Percentiles rank a stretch among this genome's conserved stretches.
phyloP scores from a whole-genome alignment of 2,888 invertebrate species.

The Oligia fasciuncula region DNA sequence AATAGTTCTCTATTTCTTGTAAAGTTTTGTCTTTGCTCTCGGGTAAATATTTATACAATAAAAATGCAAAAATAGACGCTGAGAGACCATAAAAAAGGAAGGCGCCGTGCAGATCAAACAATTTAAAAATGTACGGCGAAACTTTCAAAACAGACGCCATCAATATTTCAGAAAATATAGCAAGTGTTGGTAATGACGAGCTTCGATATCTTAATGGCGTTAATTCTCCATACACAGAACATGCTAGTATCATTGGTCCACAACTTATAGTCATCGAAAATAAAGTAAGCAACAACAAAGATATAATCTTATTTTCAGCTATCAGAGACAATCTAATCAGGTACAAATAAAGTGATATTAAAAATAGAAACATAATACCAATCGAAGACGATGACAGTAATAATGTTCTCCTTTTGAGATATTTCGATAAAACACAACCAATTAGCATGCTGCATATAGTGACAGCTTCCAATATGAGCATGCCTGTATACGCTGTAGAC shows the following conservation, averaged over 20 bases:
- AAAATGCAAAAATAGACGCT: conserved; percentile 63
- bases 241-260: conserved; percentile 72
- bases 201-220: conserved; percentile 68
- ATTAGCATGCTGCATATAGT: conserved; percentile 70
- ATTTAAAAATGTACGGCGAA: conserved; percentile 68
- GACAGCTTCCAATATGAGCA: conserved; percentile 74
- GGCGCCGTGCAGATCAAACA: conserved; percentile 67
- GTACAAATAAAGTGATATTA: conserved; percentile 72
- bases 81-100: conserved; percentile 70
- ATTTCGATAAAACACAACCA: conserved; percentile 66
- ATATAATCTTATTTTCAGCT: conserved; percentile 65
- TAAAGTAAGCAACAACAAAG: conserved; percentile 67
- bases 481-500: conserved; percentile 70
- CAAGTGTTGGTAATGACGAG: conserved; percentile 63
- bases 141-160: conserved; percentile 69
- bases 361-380: conserved; percentile 68
- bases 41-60: conserved; percentile 69
- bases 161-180: conserved; percentile 63
- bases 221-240: conserved; percentile 71
- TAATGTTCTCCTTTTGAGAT: conserved; percentile 67
- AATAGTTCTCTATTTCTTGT: conserved; percentile 69
- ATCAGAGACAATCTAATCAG: conserved; percentile 65
- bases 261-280: conserved; percentile 72
- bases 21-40: conserved; percentile 74
- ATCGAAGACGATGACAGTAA: conserved; percentile 65